Percentiles rank a stretch among this genome's conserved stretches.
These are phyloP conservation scores for cattle (Bos taurus) DNA, from an alignment of 2,113 vertebrate species.

Conservation along the genomic window DNA sequence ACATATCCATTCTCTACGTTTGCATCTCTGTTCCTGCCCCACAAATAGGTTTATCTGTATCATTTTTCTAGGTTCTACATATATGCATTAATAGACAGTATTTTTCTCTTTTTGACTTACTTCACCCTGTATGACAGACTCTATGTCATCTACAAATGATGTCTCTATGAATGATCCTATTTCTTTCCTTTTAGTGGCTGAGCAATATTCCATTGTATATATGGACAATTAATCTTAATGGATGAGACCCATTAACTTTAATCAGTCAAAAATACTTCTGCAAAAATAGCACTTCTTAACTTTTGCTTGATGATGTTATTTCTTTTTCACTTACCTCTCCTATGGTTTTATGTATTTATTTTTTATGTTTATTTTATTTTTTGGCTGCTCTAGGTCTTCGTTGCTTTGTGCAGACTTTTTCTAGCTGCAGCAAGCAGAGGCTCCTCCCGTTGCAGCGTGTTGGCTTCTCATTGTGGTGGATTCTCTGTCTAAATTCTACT, in stretches of 20 bases:
- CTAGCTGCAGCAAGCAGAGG: not conserved
- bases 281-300: conserved; percentile 15
- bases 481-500: not conserved
- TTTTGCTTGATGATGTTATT: not conserved
- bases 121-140: not conserved
- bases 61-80: not conserved
- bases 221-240: not conserved
- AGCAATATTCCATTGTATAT: not conserved
- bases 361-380: not conserved
- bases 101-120: not conserved
- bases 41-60: not conserved
- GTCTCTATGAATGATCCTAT: not conserved
- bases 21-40: not conserved
- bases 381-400: not conserved
- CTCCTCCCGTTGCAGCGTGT: not conserved
- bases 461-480: not conserved
- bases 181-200: not conserved
- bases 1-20: not conserved
- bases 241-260: not conserved
- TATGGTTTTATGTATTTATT: not conserved
- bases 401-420: not conserved
- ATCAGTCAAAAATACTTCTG: not conserved
- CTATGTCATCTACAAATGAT: not conserved
- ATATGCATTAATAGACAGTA: not conserved
- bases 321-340: not conserved